Evolutionary conservation across 1,140 invertebrate genomes (phyloP), one percentile per base, ranked within the genome.

Genomic region (Calephelis nemesis): DNA sequence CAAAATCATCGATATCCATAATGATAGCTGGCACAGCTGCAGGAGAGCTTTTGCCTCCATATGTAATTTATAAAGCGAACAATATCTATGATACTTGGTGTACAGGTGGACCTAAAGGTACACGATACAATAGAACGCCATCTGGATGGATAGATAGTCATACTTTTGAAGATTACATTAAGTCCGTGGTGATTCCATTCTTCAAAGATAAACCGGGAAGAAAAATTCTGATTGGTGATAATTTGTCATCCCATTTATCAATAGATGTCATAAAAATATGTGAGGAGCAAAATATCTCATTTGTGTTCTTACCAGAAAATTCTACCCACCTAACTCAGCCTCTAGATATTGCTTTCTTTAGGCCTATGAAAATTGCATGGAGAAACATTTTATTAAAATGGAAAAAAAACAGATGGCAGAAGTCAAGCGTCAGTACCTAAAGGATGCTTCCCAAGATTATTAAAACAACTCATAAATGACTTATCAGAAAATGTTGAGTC

Each of bases 271-370:
- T 91, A 13, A 71, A 79, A 54, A 11, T 66, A 30, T 87, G 83
- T 47, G 54, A 73, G 50, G 71, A 79, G 76, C 78, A 91, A 63
- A 73, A 90, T 63, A 87, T 92, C 15, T 65, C 67, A 39, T 88
- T 92, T 71, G 62, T 89, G 5, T 86, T 81, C 62, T 75, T 92
- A 7, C 84, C 87, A 19, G 73, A 85, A 7, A 92, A 93, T 71
- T 74, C 79, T 2, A 92, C 87, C 0, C 90, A 92, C 66, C 48
- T 91, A 8, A 75, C 79, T 19, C 90, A 93, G 67, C 87, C 91
- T 8, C 70, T 19, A 19, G 15, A 19, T 19, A 19, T 19, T 19
- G 15, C 15, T 19, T 19, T 19, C 15, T 19, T 19, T 93, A 40
- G 69, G 7, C 78, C 85, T 11, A 62, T 92, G 67, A 91, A 90